phyloP scores from a whole-genome alignment of 1,140 invertebrate species.

The Zaprionus lachaisei region DNA sequence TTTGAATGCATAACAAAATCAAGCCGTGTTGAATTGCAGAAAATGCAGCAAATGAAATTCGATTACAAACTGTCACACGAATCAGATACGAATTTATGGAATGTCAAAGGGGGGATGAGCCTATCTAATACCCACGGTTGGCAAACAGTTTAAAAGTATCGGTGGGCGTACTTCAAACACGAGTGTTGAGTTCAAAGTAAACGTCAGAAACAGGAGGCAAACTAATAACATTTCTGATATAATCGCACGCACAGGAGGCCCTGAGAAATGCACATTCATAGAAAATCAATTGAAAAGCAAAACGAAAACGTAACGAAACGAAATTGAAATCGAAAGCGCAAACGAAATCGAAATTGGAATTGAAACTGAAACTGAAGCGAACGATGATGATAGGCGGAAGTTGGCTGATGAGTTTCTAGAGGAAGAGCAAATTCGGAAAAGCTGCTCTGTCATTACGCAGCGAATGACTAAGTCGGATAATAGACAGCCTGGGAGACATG shows the following conservation, averaged over 20 bases:
- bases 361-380: conserved; percentile 28
- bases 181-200: conserved; percentile 55
- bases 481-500: conserved; percentile 29
- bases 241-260: conserved; percentile 27
- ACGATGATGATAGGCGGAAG: conserved; percentile 41
- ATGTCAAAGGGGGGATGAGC: background rate
- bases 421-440: conserved; percentile 20
- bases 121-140: background rate
- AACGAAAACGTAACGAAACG: conserved; percentile 40
- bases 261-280: conserved; percentile 47
- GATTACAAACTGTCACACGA: conserved; percentile 59
- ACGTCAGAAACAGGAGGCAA: conserved; percentile 61
- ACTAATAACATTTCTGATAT: conserved; percentile 68
- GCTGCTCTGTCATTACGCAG: conserved; percentile 40
- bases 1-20: conserved; percentile 16
- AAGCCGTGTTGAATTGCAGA: conserved; percentile 6
- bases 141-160: conserved; percentile 28
- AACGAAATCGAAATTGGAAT: conserved; percentile 33
- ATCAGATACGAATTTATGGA: conserved; percentile 7
- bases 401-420: conserved; percentile 51
- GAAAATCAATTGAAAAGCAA: conserved; percentile 67
- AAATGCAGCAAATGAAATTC: conserved; percentile 48
- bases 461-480: conserved; percentile 56
- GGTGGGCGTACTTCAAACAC: conserved; percentile 25
- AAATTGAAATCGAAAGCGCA: conserved; percentile 56